A percentile compares a stretch with the other conserved stretches of the same genome.
Conservation (phyloP, 2,113 vertebrate species). For the Psephotus haematonotus region DNA sequence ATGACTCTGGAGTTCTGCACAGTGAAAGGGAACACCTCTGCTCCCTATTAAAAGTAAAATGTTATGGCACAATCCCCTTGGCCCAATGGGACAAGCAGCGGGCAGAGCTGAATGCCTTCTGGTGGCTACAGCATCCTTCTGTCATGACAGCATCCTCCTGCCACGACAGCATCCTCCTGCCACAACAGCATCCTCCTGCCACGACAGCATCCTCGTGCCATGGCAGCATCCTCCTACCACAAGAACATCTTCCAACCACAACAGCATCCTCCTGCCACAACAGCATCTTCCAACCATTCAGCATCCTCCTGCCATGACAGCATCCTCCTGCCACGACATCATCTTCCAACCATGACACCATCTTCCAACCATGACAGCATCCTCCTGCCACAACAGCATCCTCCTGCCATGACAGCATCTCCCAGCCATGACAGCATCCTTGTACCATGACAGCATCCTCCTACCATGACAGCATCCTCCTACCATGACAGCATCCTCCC, state of each 20-base stretch:
- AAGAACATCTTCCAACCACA: fast-evolving
- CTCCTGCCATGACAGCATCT: fast-evolving
- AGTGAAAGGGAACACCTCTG: neutral
- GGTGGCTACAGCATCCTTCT: fast-evolving
- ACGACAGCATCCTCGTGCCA: fast-evolving
- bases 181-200: fast-evolving
- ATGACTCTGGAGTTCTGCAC: neutral
- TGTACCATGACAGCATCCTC: fast-evolving
- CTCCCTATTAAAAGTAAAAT: neutral
- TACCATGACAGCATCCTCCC: fast-evolving
- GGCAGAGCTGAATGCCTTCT: fast-evolving
- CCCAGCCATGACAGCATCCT: neutral
- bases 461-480: neutral
- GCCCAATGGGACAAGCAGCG: fast-evolving
- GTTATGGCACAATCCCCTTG: fast-evolving
- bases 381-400: fast-evolving
- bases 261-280: neutral
- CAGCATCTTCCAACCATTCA: fast-evolving
- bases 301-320: fast-evolving
- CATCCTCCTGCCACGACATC: fast-evolving
- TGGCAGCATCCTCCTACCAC: fast-evolving
- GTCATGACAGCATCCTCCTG: fast-evolving
- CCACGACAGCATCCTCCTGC: fast-evolving
- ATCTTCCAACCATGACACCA: neutral
- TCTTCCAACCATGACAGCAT: fast-evolving